These are phyloP conservation scores for Platyscapa corneri DNA, from an alignment of 1,140 invertebrate genomes.

Conservation along the genomic window DNA sequence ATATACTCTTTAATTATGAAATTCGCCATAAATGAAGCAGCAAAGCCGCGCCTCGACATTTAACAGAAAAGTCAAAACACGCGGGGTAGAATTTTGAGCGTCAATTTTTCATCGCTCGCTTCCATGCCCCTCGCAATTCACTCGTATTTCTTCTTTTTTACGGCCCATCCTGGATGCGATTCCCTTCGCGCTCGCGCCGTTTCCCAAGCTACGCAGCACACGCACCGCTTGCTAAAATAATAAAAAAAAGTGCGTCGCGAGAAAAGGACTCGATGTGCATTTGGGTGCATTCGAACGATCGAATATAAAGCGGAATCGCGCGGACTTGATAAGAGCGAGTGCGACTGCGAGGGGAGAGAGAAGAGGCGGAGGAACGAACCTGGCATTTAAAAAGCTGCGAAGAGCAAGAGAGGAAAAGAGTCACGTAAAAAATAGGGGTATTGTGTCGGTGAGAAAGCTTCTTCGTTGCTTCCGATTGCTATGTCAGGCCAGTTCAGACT, in stretches of 20 bases:
- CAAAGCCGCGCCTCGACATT: neutral
- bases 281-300: neutral
- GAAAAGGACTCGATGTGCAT: neutral
- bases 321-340: neutral
- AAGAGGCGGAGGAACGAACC: neutral
- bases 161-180: neutral
- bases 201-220: neutral
- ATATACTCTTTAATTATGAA: neutral
- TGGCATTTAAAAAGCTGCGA: conserved; percentile 12
- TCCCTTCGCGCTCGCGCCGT: neutral
- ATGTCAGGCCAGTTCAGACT: neutral
- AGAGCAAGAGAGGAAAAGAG: conserved; percentile 49
- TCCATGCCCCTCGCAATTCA: neutral
- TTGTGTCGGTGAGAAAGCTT: conserved; percentile 63
- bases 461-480: conserved; percentile 60
- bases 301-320: conserved; percentile 21
- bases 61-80: neutral
- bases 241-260: neutral
- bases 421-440: conserved; percentile 34
- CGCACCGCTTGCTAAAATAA: neutral
- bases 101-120: neutral
- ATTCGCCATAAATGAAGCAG: neutral
- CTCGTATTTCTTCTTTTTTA: neutral
- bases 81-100: neutral
- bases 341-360: neutral